Percentiles rank a stretch among this genome's conserved stretches.
These are phyloP conservation scores for Sarcophaga caerulescens DNA, from an alignment of 2,888 invertebrate genomes.

Conservation along the genomic window DNA sequence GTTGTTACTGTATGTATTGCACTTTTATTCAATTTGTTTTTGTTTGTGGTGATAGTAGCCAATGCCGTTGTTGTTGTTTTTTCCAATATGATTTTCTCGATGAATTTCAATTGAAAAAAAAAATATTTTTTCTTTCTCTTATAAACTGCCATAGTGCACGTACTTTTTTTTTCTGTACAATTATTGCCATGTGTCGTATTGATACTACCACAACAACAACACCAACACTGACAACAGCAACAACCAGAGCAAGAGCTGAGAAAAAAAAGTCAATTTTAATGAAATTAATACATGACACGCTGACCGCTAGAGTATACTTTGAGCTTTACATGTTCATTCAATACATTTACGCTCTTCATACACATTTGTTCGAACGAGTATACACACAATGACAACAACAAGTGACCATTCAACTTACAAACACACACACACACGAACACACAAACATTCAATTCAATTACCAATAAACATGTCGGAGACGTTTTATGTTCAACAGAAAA, in stretches of 20 bases:
- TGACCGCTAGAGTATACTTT: conserved; percentile 36
- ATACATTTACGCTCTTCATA: background rate
- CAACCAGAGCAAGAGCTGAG: background rate
- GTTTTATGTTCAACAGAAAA: too few species aligned
- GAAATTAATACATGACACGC: conserved; percentile 65
- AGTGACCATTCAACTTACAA: too few species aligned
- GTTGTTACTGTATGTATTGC: background rate
- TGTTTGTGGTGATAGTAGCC: conserved; percentile 1
- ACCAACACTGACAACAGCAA: background rate
- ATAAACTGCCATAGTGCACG: background rate
- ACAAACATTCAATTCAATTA: too few species aligned
- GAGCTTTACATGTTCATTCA: conserved; percentile 17
- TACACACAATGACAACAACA: too few species aligned
- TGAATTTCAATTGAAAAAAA: conserved; percentile 47
- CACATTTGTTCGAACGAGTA: background rate
- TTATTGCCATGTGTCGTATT: background rate
- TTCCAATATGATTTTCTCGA: conserved; percentile 29
- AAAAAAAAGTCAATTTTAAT: conserved; percentile 58
- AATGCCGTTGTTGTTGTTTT: background rate
- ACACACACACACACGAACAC: background rate
- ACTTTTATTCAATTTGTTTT: conserved; percentile 48
- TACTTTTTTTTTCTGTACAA: background rate
- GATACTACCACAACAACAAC: background rate
- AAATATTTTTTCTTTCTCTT: background rate
- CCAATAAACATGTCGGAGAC: too few species aligned